Base-by-base conservation (phyloP, 2,888 invertebrate species). In the Coecobrya sp. region DNA sequence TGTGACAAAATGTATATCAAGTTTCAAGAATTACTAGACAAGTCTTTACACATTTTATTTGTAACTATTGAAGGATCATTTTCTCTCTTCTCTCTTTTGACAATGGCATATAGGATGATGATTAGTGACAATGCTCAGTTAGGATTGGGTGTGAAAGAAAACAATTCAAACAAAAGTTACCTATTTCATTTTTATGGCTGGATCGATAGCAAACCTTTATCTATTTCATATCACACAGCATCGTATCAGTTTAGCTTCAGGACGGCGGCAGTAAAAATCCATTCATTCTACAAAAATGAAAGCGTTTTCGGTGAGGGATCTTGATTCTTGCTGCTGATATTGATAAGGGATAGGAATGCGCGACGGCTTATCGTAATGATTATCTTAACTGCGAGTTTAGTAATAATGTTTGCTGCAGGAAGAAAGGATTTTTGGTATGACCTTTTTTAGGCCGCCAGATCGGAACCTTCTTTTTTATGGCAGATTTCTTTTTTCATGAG, bases 401-500 rank as follows among this genome's bases (percentile, higher is more conserved):
- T n/a, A n/a, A n/a, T n/a, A n/a, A n/a, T 76, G 76, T 22, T 49
- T 49, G 76, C 76, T 49, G 76, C 76, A 76, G 76, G 76, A 76
- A 76, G 76, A 76, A 49, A 49, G 76, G 84, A 45, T 30, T 13
- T 84, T 42, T 81, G 22, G 22, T 25, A 49, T 49, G 76, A 49
- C 76, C 76, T 76, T 76, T n/a, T 76, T 76, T 76, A 76, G 76
- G 45, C 49, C 49, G 49, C 22, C 45, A 45, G 49, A 76, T 76
- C 76, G 76, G 76, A 76, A 76, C 73, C 73, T 76, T 22, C 49
- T 49, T 49, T 76, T 76, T 49, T 76, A 49, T 76, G 19, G 49
- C 76, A 45, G 76, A 76, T 76, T 76, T 76, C 76, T 76, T 76
- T 76, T 76, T 76, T 76, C 76, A 22, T 76, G 76, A 49, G 49